Percentiles rank a stretch among this genome's conserved stretches.
Conservation (phyloP, 2,113 vertebrate species). For the Balaeniceps rex region DNA sequence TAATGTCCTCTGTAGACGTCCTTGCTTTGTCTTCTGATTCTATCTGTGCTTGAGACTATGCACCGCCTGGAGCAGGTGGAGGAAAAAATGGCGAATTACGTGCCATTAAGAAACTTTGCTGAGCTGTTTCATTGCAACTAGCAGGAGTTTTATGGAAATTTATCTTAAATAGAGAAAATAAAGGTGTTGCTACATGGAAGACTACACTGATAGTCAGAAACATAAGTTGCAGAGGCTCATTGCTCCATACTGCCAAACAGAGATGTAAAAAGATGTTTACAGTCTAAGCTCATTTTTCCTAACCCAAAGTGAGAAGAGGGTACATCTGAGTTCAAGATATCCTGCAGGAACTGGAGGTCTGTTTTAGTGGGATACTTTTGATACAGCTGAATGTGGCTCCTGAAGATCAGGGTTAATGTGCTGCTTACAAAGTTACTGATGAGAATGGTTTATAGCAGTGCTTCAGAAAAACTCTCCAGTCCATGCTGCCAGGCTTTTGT, state of each 20-base stretch:
- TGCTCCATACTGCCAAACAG: not conserved
- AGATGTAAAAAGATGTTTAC: not conserved
- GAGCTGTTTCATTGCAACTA: not conserved
- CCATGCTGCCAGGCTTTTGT: not conserved
- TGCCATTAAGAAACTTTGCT: not conserved
- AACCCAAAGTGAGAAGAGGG: not conserved
- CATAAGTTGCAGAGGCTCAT: not conserved
- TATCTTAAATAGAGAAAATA: not conserved
- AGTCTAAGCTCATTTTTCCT: not conserved
- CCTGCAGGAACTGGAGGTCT: not conserved
- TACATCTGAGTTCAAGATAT: not conserved
- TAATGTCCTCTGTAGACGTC: slow-evolving; percentile 9
- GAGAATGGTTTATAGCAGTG: not conserved
- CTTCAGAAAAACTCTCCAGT: not conserved
- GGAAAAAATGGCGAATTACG: not conserved
- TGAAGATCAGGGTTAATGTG: not conserved
- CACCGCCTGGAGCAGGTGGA: not conserved
- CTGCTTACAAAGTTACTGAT: not conserved
- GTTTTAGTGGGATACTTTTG: not conserved
- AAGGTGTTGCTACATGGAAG: not conserved
- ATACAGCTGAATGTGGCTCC: not conserved
- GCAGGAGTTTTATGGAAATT: not conserved
- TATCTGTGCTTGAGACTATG: not conserved
- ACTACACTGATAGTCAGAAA: not conserved
- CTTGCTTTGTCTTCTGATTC: slow-evolving; percentile 12